Evolutionary conservation across 1,140 invertebrate species (phyloP).

Genomic region (Drosophila lacertosa): DNA sequence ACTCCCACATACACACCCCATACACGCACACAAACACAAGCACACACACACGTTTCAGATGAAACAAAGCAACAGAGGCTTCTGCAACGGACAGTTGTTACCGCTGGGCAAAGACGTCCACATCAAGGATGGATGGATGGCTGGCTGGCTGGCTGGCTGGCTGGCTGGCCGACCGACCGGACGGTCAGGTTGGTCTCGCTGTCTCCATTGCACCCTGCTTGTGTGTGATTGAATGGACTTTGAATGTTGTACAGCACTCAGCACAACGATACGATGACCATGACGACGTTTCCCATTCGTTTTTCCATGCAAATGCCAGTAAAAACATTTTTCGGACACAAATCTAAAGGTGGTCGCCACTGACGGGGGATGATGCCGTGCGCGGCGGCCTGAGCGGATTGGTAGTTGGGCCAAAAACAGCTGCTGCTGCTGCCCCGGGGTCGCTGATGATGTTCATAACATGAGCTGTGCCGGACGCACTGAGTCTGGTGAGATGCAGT

Average conservation of each 20-base stretch:
- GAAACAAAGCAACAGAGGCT: conserved; percentile 68
- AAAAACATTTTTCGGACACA: conserved; percentile 76
- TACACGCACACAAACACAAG: conserved; percentile 18
- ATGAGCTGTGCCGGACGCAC: conserved; percentile 42
- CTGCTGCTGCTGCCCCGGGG: conserved; percentile 40
- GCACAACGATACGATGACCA: conserved; percentile 51
- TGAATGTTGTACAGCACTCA: conserved; percentile 67
- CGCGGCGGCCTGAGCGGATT: neutral
- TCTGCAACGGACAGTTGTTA: conserved; percentile 74
- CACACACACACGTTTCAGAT: conserved; percentile 37
- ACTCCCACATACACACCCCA: conserved; percentile 21
- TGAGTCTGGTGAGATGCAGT: conserved; percentile 39
- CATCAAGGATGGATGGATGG: conserved; percentile 38
- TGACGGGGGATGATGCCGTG: conserved; percentile 7
- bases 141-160: conserved; percentile 14
- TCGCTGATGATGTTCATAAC: conserved; percentile 75
- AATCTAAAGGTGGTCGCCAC: conserved; percentile 55
- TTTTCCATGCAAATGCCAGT: conserved; percentile 71
- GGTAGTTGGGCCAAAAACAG: conserved; percentile 7
- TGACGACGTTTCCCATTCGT: conserved; percentile 51
- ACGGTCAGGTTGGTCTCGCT: conserved; percentile 37
- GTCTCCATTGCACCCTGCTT: conserved; percentile 25
- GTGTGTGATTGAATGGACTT: conserved; percentile 73
- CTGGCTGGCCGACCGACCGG: conserved; percentile 1
- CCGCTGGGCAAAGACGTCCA: conserved; percentile 72